Evolutionary conservation across 1,140 invertebrate genomes (phyloP).

Genomic region (Diabrotica virgifera): DNA sequence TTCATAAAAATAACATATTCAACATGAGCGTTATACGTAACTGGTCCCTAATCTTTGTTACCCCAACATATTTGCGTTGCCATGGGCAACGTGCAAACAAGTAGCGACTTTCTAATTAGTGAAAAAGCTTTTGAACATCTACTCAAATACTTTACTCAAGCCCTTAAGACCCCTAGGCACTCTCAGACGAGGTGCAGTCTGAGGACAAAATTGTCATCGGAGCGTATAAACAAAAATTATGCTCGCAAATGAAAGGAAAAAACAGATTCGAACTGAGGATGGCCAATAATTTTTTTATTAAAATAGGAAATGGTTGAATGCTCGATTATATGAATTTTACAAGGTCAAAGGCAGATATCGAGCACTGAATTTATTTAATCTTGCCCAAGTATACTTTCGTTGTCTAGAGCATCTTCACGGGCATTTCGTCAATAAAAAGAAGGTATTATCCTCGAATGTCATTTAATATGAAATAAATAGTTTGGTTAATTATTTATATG

Average conservation of each 20-base stretch:
- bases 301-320: no score
- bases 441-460: no score
- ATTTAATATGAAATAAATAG: no score
- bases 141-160: slow-evolving; percentile 2
- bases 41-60: neutral
- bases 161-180: neutral
- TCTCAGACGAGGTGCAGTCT: neutral
- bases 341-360: no score
- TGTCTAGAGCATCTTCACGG: no score
- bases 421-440: no score
- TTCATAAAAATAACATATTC: neutral
- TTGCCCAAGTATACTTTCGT: no score
- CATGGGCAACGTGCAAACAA: neutral
- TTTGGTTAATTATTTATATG: no score
- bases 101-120: slow-evolving; percentile 2
- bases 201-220: neutral
- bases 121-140: slow-evolving; percentile 2
- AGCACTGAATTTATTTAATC: no score
- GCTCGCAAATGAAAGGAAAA: neutral
- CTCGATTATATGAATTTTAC: no score
- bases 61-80: slow-evolving; percentile 1
- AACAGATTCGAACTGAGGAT: neutral
- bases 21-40: neutral
- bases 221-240: neutral
- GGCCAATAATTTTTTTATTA: no score